Base-by-base conservation (phyloP, 2,888 invertebrate genomes). In the Ichneumoninae sp. region DNA sequence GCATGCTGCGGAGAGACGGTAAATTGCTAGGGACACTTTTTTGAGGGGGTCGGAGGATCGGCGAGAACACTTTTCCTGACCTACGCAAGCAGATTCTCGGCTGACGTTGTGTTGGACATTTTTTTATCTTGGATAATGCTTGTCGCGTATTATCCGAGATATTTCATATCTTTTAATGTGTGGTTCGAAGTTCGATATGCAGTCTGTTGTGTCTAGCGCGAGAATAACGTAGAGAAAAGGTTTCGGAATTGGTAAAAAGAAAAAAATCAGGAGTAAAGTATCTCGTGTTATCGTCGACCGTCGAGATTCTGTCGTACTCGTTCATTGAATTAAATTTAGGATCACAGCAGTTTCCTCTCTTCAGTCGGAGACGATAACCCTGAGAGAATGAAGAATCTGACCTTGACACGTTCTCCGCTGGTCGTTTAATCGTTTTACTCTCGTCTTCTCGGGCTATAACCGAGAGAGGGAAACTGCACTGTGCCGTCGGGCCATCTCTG, bases 381-480 rank as follows among this genome's bases (percentile, higher is more conserved):
- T 81, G 81, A 80, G 80, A 80, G 54, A 71, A 44, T 54, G 84
- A 79, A 80, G 62, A 78, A 62, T 54, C 62, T 69, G 82, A 81
- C 87, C 86, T 85, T 86, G 86, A 87, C 86, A 87, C 80, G 80
- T 81, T 86, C 80, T 70, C 44, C 62, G 71, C 60, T 77, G 75
- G 82, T 66, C 84, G 81, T 84, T 84, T 60, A 66, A 68, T 82
- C 70, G 82, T 40, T 84, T 36, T 40, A 52, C 62, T 81, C 76
- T 74, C 62, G 33, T 79, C 65, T 75, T 82, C 57, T 30, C 75
- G n/a, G 33, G 69, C 52, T 62, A 70, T 79, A 84, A 78, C 75
- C 19, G 78, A 78, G 40, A 19, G 70, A 75, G 50, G 54, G 19
- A 76, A 71, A 74, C 19, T 10, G 57, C 22, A 71, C 52, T 62